These are phyloP conservation scores for Notolepis coatsorum DNA, from an alignment of 2,797 vertebrate species.

Conservation along the genomic window DNA sequence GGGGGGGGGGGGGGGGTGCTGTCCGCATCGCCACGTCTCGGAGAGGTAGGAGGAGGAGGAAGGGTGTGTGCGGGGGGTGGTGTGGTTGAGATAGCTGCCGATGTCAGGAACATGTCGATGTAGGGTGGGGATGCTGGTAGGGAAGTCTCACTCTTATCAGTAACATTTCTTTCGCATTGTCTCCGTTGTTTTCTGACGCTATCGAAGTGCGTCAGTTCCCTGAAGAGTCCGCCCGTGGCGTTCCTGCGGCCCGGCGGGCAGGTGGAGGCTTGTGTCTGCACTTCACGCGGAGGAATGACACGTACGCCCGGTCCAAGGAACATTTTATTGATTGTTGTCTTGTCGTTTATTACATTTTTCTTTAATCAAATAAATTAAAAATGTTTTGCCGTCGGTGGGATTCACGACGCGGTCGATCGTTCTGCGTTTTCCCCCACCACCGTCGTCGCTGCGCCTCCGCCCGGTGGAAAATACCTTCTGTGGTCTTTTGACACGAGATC, in stretches of 20 bases:
- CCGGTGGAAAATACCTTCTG: too few relatives aligned
- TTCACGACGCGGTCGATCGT: too few relatives aligned
- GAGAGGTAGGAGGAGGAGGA: conserved; percentile 38
- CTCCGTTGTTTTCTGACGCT: conserved; percentile 68
- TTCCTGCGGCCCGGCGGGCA: conserved; percentile 75
- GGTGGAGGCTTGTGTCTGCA: conserved; percentile 63
- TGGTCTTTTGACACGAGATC: too few relatives aligned
- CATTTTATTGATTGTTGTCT: conserved; percentile 69
- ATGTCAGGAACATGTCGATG: too few relatives aligned
- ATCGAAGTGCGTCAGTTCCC: conserved; percentile 46
- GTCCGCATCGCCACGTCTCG: conserved; percentile 43
- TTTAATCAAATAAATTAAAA: too few relatives aligned
- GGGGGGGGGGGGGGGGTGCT: conserved; percentile 28
- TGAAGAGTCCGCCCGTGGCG: conserved; percentile 76
- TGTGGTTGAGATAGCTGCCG: too few relatives aligned
- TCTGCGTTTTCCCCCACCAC: too few relatives aligned
- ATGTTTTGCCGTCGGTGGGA: too few relatives aligned
- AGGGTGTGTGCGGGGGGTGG: conserved; percentile 10
- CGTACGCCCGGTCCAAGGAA: conserved; percentile 62
- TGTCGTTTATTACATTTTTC: too few relatives aligned
- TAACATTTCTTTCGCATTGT: conserved; percentile 69
- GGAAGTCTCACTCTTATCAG: conserved; percentile 68
- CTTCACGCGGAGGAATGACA: conserved; percentile 72
- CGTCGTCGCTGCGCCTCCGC: too few relatives aligned
- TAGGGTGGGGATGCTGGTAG: conserved; percentile 64